Evolutionary conservation across 2,797 vertebrate species (phyloP).

Genomic region (Ceyx erithaca): DNA sequence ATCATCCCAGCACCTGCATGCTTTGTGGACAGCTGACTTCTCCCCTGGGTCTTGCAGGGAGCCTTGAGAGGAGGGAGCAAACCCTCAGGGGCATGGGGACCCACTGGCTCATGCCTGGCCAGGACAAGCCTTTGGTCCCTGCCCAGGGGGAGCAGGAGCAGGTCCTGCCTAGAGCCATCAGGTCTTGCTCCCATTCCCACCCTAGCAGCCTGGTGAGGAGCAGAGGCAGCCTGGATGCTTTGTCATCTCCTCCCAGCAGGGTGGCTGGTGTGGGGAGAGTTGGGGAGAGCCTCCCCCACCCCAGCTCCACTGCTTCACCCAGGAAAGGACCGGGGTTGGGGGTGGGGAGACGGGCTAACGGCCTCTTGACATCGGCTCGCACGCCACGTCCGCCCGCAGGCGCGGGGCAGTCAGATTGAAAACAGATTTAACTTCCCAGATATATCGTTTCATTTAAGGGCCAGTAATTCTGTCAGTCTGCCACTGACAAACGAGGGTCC

Average conservation of each 20-base stretch:
- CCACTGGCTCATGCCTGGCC: rapidly evolving
- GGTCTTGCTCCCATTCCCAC: background rate
- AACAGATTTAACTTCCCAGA: slow-evolving; percentile 83
- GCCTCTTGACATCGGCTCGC: slow-evolving; percentile 81
- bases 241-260: rapidly evolving
- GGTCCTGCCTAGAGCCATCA: background rate
- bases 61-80: background rate
- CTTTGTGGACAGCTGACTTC: background rate
- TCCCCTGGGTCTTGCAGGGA: rapidly evolving
- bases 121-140: background rate
- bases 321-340: background rate
- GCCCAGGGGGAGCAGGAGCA: background rate
- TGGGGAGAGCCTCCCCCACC: background rate
- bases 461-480: slow-evolving; percentile 86
- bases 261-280: rapidly evolving
- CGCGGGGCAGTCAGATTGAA: slow-evolving; percentile 60
- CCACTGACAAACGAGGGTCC: slow-evolving; percentile 81
- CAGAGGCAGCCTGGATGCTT: rapidly evolving
- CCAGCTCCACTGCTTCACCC: rapidly evolving
- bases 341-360: slow-evolving; percentile 59
- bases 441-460: slow-evolving; percentile 83
- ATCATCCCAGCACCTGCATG: rapidly evolving
- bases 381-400: slow-evolving; percentile 36
- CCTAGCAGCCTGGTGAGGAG: rapidly evolving
- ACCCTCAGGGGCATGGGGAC: rapidly evolving